These are phyloP conservation scores for Drosophila neocordata DNA, from an alignment of 1,140 invertebrate species.

Conservation along the genomic window DNA sequence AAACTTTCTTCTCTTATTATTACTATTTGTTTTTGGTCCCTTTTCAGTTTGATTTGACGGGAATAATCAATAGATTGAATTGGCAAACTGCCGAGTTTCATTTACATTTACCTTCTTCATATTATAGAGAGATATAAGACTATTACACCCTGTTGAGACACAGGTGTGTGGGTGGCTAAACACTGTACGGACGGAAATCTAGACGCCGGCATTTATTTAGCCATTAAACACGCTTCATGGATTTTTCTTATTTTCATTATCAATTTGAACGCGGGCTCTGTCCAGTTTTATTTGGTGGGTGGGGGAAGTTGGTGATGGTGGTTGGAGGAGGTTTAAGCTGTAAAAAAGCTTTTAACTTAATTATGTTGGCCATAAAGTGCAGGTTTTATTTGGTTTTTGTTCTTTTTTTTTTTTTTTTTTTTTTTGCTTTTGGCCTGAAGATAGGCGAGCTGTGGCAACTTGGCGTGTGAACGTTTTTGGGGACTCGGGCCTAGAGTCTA, in stretches of 20 bases:
- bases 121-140: constrained; percentile 29
- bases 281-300: constrained; percentile 31
- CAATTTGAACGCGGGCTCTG: constrained; percentile 67
- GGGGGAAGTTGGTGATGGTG: background rate
- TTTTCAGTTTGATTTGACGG: constrained; percentile 47
- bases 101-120: constrained; percentile 33
- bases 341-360: constrained; percentile 82
- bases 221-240: constrained; percentile 78
- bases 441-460: constrained; percentile 32
- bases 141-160: background rate
- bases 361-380: constrained; percentile 80
- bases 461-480: constrained; percentile 61
- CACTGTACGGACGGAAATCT: constrained; percentile 26
- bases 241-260: constrained; percentile 77
- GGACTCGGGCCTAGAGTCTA: constrained; percentile 47
- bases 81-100: constrained; percentile 49
- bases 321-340: constrained; percentile 24
- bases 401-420: background rate
- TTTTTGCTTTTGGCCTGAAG: constrained; percentile 41
- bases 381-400: constrained; percentile 64
- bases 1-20: background rate
- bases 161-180: constrained; percentile 61
- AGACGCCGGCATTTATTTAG: constrained; percentile 72
- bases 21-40: constrained; percentile 24
- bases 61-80: constrained; percentile 50